Evolutionary conservation across 2,888 invertebrate species (phyloP).

Genomic region (Strigamia transsilvanica): DNA sequence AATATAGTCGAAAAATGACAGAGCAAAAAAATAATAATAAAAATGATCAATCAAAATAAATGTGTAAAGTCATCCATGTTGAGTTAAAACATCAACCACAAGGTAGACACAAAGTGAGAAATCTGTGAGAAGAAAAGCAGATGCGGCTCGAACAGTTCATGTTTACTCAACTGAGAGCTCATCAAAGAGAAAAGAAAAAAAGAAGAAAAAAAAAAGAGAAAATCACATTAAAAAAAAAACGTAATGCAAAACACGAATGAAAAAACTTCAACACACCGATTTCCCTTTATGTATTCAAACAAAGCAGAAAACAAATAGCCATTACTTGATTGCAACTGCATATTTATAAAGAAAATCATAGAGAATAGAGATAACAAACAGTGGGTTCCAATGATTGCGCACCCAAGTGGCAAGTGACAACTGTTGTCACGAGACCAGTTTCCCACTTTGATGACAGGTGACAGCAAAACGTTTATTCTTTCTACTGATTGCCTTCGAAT

Average conservation of each 20-base stretch:
- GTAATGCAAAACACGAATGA: background rate
- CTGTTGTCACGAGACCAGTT: conserved; percentile 19
- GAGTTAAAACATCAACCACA: conserved; percentile 23
- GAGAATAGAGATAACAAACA: background rate
- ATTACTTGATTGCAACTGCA: background rate
- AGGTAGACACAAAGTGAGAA: conserved; percentile 18
- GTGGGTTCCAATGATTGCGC: background rate
- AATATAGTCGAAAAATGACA: background rate
- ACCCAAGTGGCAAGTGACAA: conserved; percentile 29
- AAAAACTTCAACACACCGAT: background rate
- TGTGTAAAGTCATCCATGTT: background rate
- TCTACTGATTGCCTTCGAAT: conserved; percentile 13
- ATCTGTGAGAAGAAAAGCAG: conserved; percentile 34
- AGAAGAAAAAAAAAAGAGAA: background rate
- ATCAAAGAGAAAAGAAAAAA: conserved; percentile 14
- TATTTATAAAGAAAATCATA: background rate
- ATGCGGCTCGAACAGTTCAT: conserved; percentile 19
- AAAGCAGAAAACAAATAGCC: background rate
- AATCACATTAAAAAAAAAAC: background rate
- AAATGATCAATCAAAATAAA: conserved; percentile 28
- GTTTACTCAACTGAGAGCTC: conserved; percentile 32
- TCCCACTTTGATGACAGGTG: conserved; percentile 35
- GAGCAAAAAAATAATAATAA: background rate
- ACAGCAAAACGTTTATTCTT: conserved; percentile 38
- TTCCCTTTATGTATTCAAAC: background rate